phyloP scores from a whole-genome alignment of 2,113 vertebrate species.

The Rostratula benghalensis region DNA sequence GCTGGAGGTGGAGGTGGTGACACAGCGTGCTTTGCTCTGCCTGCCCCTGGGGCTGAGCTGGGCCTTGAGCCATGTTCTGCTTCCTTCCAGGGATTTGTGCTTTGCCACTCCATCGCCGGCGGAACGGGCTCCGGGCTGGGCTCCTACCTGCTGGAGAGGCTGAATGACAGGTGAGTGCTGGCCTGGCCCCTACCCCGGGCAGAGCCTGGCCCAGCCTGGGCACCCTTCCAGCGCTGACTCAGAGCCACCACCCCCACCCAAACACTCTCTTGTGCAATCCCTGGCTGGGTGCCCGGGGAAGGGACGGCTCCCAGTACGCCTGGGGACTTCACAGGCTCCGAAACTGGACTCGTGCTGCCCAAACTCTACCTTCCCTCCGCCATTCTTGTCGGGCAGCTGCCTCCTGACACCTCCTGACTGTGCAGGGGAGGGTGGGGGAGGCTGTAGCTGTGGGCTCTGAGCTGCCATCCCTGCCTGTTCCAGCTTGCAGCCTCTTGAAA shows the following conservation, averaged over 20 bases:
- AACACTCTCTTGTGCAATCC: constrained; percentile 57
- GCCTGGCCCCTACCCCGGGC: neutral
- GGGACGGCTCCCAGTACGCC: neutral
- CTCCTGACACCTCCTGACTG: neutral
- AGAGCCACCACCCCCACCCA: constrained; percentile 51
- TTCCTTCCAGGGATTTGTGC: constrained; percentile 88
- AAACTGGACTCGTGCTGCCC: neutral
- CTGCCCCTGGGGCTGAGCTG: neutral
- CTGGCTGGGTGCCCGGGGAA: neutral
- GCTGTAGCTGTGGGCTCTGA: neutral
- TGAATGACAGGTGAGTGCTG: constrained; percentile 90
- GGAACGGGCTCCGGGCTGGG: constrained; percentile 96
- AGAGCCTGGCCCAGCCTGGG: neutral
- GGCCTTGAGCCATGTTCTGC: neutral
- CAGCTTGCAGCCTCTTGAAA: constrained; percentile 32
- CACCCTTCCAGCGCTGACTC: constrained; percentile 46
- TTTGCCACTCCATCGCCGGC: constrained; percentile 97
- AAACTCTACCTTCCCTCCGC: neutral
- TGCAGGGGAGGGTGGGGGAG: neutral
- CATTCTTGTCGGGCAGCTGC: neutral
- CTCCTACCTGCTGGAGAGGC: constrained; percentile 94
- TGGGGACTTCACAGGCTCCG: neutral
- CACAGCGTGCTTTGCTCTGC: neutral
- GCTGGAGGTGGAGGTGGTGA: neutral
- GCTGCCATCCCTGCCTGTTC: constrained; percentile 17